phyloP scores from a whole-genome alignment of 2,113 vertebrate genomes.

The Cercopithecus mona region DNA sequence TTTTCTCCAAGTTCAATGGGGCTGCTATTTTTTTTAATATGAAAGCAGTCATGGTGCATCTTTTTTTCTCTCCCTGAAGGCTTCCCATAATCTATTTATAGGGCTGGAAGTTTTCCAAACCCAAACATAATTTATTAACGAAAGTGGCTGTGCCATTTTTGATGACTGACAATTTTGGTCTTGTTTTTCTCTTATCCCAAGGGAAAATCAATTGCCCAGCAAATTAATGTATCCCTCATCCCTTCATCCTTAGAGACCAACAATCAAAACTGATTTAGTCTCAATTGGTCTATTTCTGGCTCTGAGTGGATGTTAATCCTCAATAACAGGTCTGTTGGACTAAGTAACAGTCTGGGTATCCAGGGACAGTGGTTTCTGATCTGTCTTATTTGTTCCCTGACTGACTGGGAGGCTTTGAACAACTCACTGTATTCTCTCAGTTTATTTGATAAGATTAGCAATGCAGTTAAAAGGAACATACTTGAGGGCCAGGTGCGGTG shows the following conservation, averaged over 20 bases:
- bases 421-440: not conserved
- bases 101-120: conserved; percentile 48
- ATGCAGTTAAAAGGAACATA: not conserved
- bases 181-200: conserved; percentile 52
- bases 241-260: conserved; percentile 54
- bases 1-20: not conserved
- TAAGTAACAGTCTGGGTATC: not conserved
- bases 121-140: conserved; percentile 58
- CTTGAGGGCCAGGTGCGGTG: too few species aligned
- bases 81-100: conserved; percentile 58
- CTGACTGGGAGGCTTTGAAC: not conserved
- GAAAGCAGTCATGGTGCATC: not conserved
- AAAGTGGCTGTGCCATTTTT: not conserved
- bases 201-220: conserved; percentile 59
- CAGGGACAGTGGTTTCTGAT: not conserved
- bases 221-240: conserved; percentile 45
- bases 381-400: not conserved
- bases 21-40: not conserved
- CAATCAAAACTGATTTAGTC: conserved; percentile 37
- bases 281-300: conserved; percentile 30
- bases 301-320: not conserved
- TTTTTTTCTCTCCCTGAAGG: not conserved
- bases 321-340: not conserved
- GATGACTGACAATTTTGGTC: conserved; percentile 26
- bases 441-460: not conserved